Percentiles rank a stretch among this genome's conserved stretches.
Conservation (phyloP, 2,797 vertebrate species). For the Acanthurus leucopareius region DNA sequence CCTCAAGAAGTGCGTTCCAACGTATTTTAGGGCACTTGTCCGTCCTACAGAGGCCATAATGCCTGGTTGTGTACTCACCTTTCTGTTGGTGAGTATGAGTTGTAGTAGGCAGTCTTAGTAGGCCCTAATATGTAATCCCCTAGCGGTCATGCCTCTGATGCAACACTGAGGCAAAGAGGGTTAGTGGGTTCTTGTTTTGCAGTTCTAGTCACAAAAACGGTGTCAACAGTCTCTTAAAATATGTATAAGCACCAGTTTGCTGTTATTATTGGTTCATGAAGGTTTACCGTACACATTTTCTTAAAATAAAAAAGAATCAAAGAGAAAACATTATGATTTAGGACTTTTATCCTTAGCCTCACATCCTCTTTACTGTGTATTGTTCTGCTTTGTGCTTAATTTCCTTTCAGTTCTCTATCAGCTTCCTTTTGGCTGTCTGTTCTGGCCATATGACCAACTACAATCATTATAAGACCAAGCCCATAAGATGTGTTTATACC, state of each 20-base stretch:
- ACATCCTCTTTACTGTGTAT: slow-evolving; percentile 68
- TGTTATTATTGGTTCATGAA: slow-evolving; percentile 25
- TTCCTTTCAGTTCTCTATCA: slow-evolving; percentile 25
- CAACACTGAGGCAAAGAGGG: slow-evolving; percentile 74
- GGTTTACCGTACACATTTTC: not conserved
- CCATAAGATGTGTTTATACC: slow-evolving; percentile 42
- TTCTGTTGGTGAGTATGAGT: slow-evolving; percentile 49
- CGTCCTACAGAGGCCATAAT: slow-evolving; percentile 70
- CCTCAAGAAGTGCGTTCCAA: slow-evolving; percentile 62
- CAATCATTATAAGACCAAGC: slow-evolving; percentile 33
- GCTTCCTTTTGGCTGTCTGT: slow-evolving; percentile 29
- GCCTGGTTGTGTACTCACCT: slow-evolving; percentile 67
- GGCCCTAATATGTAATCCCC: slow-evolving; percentile 67
- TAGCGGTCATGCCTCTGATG: slow-evolving; percentile 76
- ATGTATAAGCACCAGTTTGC: slow-evolving; percentile 25
- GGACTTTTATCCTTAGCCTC: slow-evolving; percentile 25
- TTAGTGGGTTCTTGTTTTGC: slow-evolving; percentile 75
- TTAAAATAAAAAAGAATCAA: not conserved
- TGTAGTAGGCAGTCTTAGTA: slow-evolving; percentile 62
- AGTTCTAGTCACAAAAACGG: slow-evolving; percentile 38
- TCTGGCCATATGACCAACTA: slow-evolving; percentile 56
- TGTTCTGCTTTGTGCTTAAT: slow-evolving; percentile 51
- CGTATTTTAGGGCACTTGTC: slow-evolving; percentile 77
- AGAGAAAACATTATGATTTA: not conserved
- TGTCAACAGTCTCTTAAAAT: slow-evolving; percentile 67